Percentiles rank a stretch among this genome's conserved stretches.
These are phyloP conservation scores for Oedothorax gibbosus DNA, from an alignment of 1,140 invertebrate genomes.

Conservation along the genomic window DNA sequence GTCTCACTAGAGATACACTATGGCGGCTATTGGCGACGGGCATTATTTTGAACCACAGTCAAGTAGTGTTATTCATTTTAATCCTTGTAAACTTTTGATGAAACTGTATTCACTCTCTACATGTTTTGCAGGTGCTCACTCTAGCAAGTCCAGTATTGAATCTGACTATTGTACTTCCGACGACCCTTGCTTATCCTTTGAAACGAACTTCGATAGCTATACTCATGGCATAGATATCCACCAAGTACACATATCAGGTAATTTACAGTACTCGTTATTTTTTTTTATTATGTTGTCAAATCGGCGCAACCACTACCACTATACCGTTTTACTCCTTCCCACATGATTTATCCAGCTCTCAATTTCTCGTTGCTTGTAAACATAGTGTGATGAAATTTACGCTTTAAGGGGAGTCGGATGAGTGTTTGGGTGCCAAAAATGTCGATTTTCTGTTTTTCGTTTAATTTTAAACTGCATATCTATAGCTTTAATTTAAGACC, in stretches of 20 bases:
- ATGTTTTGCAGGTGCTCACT: conserved; percentile 36
- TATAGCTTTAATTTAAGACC: no score
- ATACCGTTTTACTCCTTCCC: neutral
- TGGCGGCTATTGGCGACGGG: no score
- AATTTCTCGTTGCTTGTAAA: neutral
- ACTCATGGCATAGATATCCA: conserved; percentile 79
- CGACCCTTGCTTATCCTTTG: conserved; percentile 76
- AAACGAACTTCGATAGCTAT: conserved; percentile 75
- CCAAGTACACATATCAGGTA: conserved; percentile 72
- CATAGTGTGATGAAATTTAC: neutral
- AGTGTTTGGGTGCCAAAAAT: no score
- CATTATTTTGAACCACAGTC: no score
- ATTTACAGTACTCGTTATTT: neutral
- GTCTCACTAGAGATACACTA: no score
- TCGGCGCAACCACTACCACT: neutral
- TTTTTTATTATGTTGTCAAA: neutral
- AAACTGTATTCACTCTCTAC: no score
- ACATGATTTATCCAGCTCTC: neutral
- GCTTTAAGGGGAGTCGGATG: no score
- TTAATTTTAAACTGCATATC: no score
- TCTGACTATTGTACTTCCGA: conserved; percentile 65
- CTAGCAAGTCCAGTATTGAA: conserved; percentile 61
- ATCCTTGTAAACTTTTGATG: no score
- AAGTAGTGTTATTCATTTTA: no score
- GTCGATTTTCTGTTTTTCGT: no score